phyloP scores from a whole-genome alignment of 2,888 invertebrate genomes.

The Belgica antarctica region DNA sequence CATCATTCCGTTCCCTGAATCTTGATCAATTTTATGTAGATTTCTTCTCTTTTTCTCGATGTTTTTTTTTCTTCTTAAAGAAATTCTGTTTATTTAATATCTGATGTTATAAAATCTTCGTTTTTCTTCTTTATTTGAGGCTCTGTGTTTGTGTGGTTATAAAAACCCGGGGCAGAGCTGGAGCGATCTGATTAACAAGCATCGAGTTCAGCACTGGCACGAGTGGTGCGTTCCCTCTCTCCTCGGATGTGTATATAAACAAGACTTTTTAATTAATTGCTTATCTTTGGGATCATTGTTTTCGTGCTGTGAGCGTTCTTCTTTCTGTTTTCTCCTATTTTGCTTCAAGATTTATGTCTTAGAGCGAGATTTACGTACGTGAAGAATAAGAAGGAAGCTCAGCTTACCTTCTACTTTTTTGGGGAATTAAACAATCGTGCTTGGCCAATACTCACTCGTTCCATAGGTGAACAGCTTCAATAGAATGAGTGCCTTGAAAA shows the following conservation, averaged over 20 bases:
- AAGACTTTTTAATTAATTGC: conserved; percentile 44
- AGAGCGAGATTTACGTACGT: conserved; percentile 22
- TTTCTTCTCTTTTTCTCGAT: conserved; percentile 21
- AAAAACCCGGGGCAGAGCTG: not conserved
- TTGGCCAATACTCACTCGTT: conserved; percentile 27
- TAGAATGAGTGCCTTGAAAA: not conserved
- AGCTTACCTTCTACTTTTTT: conserved; percentile 1
- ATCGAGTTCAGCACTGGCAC: conserved; percentile 24
- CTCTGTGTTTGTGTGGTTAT: conserved; percentile 23
- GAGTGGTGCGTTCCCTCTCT: conserved; percentile 37
- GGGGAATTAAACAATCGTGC: not conserved
- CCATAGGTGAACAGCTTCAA: not conserved
- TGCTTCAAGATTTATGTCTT: conserved; percentile 37
- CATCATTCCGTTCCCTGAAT: conserved; percentile 38
- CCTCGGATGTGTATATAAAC: conserved; percentile 39
- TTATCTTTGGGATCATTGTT: conserved; percentile 43
- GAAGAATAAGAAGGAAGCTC: conserved; percentile 23
- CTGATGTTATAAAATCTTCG: conserved; percentile 43
- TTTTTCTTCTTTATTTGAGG: not conserved
- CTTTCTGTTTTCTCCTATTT: conserved; percentile 42
- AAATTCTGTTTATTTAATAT: conserved; percentile 44
- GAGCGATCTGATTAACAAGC: not conserved
- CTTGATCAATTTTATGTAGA: conserved; percentile 44
- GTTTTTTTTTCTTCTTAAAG: conserved; percentile 34
- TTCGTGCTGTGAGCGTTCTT: conserved; percentile 39